phyloP scores from a whole-genome alignment of 2,888 invertebrate species.

The Zygothrica quintamaculata region DNA sequence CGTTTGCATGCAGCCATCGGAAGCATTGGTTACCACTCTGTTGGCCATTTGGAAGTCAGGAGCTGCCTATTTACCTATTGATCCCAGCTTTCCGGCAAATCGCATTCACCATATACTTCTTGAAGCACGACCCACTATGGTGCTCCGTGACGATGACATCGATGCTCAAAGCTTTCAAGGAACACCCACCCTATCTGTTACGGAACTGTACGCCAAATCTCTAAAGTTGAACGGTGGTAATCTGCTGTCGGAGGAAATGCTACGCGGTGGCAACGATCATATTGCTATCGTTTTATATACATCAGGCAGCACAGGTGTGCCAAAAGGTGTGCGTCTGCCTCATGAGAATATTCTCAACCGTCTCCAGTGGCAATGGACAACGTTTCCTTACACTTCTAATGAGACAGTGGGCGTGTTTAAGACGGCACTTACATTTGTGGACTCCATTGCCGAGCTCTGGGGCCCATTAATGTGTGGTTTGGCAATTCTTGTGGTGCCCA shows the following conservation, averaged over 20 bases:
- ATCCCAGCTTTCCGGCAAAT: conserved; percentile 89
- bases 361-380: conserved; percentile 94
- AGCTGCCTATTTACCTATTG: conserved; percentile 93
- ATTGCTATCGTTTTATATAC: conserved; percentile 82
- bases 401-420: conserved; percentile 93
- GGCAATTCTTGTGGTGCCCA: conserved; percentile 90
- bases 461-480: conserved; percentile 90
- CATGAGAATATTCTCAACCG: conserved; percentile 92
- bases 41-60: conserved; percentile 92
- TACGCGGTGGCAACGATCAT: conserved; percentile 71
- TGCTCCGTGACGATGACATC: conserved; percentile 87
- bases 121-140: conserved; percentile 89
- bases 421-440: conserved; percentile 95
- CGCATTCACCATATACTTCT: conserved; percentile 91
- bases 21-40: conserved; percentile 88
- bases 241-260: conserved; percentile 84
- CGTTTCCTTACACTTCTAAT: conserved; percentile 89
- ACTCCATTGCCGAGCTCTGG: conserved; percentile 95
- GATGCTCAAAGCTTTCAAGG: conserved; percentile 74
- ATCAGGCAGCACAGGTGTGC: conserved; percentile 95
- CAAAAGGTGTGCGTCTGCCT: conserved; percentile 94
- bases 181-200: conserved; percentile 69
- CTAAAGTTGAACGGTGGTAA: conserved; percentile 71
- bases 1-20: conserved; percentile 91
- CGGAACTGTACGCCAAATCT: conserved; percentile 79